Conservation (phyloP, 2,797 vertebrate species). For the Sternarchorhynchus goeldii region DNA sequence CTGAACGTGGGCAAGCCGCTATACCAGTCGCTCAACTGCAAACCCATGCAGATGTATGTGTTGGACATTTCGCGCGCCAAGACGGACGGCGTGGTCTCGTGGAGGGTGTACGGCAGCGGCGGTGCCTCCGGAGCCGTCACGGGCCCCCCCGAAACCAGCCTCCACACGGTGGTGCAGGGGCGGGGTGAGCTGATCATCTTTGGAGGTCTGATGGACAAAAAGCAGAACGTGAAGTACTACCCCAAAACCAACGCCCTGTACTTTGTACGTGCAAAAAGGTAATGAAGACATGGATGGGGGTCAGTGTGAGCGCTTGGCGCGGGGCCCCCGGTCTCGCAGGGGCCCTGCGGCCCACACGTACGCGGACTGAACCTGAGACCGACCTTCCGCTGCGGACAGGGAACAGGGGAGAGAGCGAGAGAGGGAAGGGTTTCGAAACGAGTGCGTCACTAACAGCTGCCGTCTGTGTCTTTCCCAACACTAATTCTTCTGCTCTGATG, state of each 20-base stretch:
- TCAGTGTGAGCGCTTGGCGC: constrained; percentile 16
- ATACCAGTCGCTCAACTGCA: constrained; percentile 99
- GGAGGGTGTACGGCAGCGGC: constrained; percentile 87
- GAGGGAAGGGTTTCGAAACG: constrained; percentile 57
- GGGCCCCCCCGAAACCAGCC: constrained; percentile 95
- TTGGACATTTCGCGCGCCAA: constrained; percentile 90
- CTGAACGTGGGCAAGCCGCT: constrained; percentile 97
- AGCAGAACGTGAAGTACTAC: constrained; percentile 99
- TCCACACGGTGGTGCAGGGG: constrained; percentile 96
- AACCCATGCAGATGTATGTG: constrained; percentile 99
- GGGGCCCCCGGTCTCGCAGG: background rate
- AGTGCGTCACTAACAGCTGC: constrained; percentile 58
- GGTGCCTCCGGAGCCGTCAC: constrained; percentile 79
- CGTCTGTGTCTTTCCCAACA: constrained; percentile 69
- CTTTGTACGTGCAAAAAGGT: constrained; percentile 99
- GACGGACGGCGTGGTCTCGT: constrained; percentile 83
- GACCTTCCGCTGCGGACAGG: constrained; percentile 66
- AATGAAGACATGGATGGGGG: constrained; percentile 68
- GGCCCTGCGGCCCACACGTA: background rate
- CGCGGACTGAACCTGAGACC: constrained; percentile 64
- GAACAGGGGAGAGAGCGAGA: constrained; percentile 54
- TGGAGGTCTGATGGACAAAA: constrained; percentile 99
- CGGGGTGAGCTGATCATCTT: constrained; percentile 97
- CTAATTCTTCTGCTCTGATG: constrained; percentile 51
- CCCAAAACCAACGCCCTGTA: constrained; percentile 99